A percentile compares a stretch with the other conserved stretches of the same genome.
Evolutionary conservation across 2,888 invertebrate species (phyloP).

Genomic region (Diabrotica balteata): DNA sequence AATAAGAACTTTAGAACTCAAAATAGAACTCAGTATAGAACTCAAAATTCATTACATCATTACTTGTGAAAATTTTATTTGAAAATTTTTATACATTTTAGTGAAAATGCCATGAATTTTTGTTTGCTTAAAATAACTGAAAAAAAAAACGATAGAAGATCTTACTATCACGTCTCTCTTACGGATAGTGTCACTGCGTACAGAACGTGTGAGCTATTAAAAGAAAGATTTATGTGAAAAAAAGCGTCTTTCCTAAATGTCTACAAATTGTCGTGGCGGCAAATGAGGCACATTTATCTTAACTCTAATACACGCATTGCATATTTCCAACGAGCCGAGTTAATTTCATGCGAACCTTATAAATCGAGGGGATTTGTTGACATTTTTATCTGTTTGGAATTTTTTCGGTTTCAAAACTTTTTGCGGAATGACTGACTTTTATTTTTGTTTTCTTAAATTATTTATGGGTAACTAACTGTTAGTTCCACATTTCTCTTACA

Average conservation of each 20-base stretch:
- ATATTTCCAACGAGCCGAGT: constrained; percentile 38
- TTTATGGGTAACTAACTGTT: no score
- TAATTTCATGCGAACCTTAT: constrained; percentile 55
- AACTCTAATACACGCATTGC: constrained; percentile 54
- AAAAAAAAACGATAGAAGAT: background rate
- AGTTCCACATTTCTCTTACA: no score
- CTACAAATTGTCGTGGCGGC: constrained; percentile 62
- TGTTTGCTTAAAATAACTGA: background rate
- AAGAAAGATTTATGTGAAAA: constrained; percentile 60
- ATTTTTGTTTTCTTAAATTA: background rate
- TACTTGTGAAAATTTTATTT: no score
- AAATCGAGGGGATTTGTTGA: constrained; percentile 53
- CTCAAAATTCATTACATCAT: no score
- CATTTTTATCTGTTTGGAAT: constrained; percentile 55
- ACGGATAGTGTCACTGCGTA: constrained; percentile 4
- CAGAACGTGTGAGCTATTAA: constrained; percentile 53
- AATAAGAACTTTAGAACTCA: no score
- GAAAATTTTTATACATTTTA: no score
- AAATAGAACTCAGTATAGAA: no score
- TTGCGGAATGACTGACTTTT: constrained; percentile 8
- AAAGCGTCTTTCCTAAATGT: constrained; percentile 60
- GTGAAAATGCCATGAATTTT: no score
- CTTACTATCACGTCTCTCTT: constrained; percentile 4
- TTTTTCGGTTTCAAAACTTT: constrained; percentile 22
- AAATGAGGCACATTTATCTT: constrained; percentile 60